Evolutionary conservation across 2,888 invertebrate species (phyloP), one percentile per base, ranked within the genome.

Genomic region (Serripes groenlandicus): DNA sequence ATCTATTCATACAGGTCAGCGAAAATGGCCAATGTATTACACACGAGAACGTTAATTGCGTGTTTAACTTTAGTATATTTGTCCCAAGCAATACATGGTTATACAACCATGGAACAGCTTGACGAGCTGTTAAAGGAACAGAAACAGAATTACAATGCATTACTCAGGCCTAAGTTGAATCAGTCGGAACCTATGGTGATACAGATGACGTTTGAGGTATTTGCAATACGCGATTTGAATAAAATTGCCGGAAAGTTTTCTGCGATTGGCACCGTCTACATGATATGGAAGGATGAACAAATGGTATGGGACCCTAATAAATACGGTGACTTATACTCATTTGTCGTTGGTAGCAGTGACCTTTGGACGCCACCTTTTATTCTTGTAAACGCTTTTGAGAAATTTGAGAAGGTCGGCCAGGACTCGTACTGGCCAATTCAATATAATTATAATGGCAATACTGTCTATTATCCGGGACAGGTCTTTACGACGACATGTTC

Each of bases 191-290:
- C 60, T 5, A 15, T 73, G 9, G 23, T 21, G 15, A 37, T 73
- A 5, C 1, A 23, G 26, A 49, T 73, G 26, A 32, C 28, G 0
- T 42, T 73, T 26, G 62, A 62, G 3, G 62, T 84, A 18, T 62
- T 84, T 11, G 72, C 72, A 23, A 71, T 84, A 2, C 70, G 60
- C 1, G 78, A 78, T 35, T 72, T 84, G 23, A 78, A 84, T 58
- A 81, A 78, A 68, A 66, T 75, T 21, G 32, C 37, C 15, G 84
- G 77, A 78, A 28, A 34, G 28, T 62, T 73, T 30, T 73, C 73
- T 26, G 42, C 37, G 7, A 26, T 62, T 11, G 42, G 42, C 28
- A 3, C 30, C 3, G 7, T 73, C 28, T 42, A 42, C 28, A 42
- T 73, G 42, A 9, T 3, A 9, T 83, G 83, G 83, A 64, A 37